These are phyloP conservation scores for Tetropium fuscum DNA, from an alignment of 2,888 invertebrate species.

Conservation along the genomic window DNA sequence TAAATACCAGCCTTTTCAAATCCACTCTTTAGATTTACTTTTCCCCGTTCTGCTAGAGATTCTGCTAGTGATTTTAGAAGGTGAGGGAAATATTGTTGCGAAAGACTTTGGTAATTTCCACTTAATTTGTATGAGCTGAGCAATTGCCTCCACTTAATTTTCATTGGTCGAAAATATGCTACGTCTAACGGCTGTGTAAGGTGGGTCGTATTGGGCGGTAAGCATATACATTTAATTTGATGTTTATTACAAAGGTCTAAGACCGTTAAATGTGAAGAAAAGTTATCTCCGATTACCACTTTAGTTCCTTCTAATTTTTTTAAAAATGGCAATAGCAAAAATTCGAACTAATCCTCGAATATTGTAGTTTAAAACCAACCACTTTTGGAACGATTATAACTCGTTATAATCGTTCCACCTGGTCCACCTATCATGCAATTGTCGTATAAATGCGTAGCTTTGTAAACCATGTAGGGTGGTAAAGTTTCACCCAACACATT, in stretches of 20 bases:
- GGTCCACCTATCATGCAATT: conserved; percentile 59
- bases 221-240: conserved; percentile 49
- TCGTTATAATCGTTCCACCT: conserved; percentile 41
- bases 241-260: conserved; percentile 49
- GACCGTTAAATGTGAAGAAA: conserved; percentile 49
- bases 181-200: conserved; percentile 46
- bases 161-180: conserved; percentile 37
- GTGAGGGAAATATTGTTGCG: conserved; percentile 23
- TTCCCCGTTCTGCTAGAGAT: conserved; percentile 19
- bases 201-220: conserved; percentile 49
- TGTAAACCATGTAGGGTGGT: conserved; percentile 58
- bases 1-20: conserved; percentile 29
- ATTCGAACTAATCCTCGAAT: conserved; percentile 43
- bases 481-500: conserved; percentile 52
- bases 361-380: conserved; percentile 46
- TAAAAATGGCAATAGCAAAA: conserved; percentile 45
- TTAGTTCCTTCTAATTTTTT: conserved; percentile 46
- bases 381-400: conserved; percentile 55
- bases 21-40: conserved; percentile 28
- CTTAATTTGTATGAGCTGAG: conserved; percentile 16
- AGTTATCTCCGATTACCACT: conserved; percentile 55
- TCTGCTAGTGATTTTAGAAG: conserved; percentile 27
- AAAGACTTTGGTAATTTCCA: conserved; percentile 19
- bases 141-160: conserved; percentile 25
- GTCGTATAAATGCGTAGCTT: conserved; percentile 51